Conservation (phyloP, 2,888 invertebrate genomes). For the Urechis unicinctus region DNA sequence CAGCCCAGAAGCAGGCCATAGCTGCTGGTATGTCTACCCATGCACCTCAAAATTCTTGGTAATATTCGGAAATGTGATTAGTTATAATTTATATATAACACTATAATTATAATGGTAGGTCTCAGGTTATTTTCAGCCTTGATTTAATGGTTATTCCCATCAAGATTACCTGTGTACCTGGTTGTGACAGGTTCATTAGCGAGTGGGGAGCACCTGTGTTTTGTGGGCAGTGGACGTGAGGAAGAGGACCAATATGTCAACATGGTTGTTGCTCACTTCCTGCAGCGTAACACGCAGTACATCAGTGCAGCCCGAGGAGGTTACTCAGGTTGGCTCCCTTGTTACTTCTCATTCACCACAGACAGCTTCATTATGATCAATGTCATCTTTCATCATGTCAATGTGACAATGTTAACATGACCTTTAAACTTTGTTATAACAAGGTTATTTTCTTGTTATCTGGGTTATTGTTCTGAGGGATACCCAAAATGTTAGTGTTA, state of each 20-base stretch:
- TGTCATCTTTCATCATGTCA: too few relatives aligned
- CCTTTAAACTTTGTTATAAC: neutral
- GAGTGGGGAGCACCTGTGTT: slow-evolving; percentile 56
- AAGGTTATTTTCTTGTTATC: too few relatives aligned
- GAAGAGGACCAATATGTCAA: slow-evolving; percentile 83
- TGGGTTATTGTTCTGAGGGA: too few relatives aligned
- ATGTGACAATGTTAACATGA: too few relatives aligned
- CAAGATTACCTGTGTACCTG: neutral
- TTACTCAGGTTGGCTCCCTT: slow-evolving; percentile 57
- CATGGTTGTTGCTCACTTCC: slow-evolving; percentile 96
- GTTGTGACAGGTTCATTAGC: slow-evolving; percentile 55
- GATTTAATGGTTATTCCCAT: too few relatives aligned
- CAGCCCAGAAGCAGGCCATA: slow-evolving; percentile 60
- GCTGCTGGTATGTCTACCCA: slow-evolving; percentile 30
- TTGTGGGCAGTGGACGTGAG: slow-evolving; percentile 83
- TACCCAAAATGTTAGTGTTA: too few relatives aligned
- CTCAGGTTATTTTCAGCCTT: too few relatives aligned
- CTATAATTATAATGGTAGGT: too few relatives aligned
- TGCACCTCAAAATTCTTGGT: neutral
- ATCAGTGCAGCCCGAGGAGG: slow-evolving; percentile 89
- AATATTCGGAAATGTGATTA: too few relatives aligned
- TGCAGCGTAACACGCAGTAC: slow-evolving; percentile 87
- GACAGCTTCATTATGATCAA: too few relatives aligned
- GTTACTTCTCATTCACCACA: neutral
- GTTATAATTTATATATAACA: too few relatives aligned